These are phyloP conservation scores for Leucoraja erinaceus DNA, from an alignment of 2,113 vertebrate species.

Conservation along the genomic window DNA sequence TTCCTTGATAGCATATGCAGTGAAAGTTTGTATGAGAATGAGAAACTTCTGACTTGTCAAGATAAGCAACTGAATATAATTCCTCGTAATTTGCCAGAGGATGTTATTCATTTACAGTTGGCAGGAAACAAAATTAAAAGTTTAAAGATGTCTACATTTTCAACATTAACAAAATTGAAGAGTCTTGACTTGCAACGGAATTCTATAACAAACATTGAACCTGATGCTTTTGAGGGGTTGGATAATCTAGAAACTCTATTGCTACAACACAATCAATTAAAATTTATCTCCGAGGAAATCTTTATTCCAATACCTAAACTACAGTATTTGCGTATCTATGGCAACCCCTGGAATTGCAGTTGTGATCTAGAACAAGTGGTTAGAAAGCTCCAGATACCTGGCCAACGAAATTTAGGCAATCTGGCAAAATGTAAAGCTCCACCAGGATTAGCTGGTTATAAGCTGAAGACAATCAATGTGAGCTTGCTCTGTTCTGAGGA, in stretches of 20 bases:
- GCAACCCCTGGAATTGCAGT: constrained; percentile 86
- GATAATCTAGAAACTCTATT: constrained; percentile 78
- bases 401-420: constrained; percentile 83
- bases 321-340: constrained; percentile 81
- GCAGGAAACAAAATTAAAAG: constrained; percentile 79
- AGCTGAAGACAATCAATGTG: constrained; percentile 69
- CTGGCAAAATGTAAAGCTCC: constrained; percentile 79
- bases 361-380: constrained; percentile 80
- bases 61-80: constrained; percentile 73
- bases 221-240: constrained; percentile 75
- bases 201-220: constrained; percentile 75
- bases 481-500: constrained; percentile 67
- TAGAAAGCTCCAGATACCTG: constrained; percentile 80
- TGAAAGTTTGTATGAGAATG: constrained; percentile 71
- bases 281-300: constrained; percentile 69
- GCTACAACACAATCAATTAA: constrained; percentile 83
- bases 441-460: constrained; percentile 60
- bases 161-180: constrained; percentile 70
- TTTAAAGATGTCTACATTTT: constrained; percentile 78
- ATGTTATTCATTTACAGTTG: constrained; percentile 82
- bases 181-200: constrained; percentile 93
- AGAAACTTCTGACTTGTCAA: constrained; percentile 90
- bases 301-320: constrained; percentile 76
- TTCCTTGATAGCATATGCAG: constrained; percentile 59
- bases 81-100: constrained; percentile 72